Conservation (phyloP, 1,140 invertebrate species). For the Drosophila persimilis region DNA sequence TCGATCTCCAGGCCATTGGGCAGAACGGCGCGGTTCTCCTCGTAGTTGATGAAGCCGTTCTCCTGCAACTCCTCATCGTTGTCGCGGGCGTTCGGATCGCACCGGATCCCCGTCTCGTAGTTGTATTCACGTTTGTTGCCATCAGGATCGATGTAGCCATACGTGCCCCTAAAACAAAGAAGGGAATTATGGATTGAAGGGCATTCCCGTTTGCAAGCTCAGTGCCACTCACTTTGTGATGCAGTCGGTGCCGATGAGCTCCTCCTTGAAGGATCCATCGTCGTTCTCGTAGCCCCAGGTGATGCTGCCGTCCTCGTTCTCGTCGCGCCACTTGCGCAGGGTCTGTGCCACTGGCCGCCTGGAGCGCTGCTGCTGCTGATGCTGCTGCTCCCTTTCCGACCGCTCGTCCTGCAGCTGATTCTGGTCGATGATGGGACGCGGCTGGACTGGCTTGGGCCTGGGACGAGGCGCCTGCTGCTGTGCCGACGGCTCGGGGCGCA, state of each 20-base stretch:
- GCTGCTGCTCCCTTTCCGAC: slow-evolving; percentile 32
- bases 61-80: slow-evolving; percentile 86
- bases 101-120: slow-evolving; percentile 88
- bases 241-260: slow-evolving; percentile 91
- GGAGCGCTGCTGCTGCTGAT: slow-evolving; percentile 61
- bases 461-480: slow-evolving; percentile 50
- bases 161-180: slow-evolving; percentile 86
- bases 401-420: slow-evolving; percentile 71
- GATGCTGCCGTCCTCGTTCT: slow-evolving; percentile 91
- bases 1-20: slow-evolving; percentile 88
- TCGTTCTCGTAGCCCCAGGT: slow-evolving; percentile 94
- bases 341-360: slow-evolving; percentile 87
- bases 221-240: slow-evolving; percentile 85
- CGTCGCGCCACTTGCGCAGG: slow-evolving; percentile 89
- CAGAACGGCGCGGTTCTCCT: slow-evolving; percentile 88
- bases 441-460: slow-evolving; percentile 68
- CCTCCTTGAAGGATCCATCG: slow-evolving; percentile 88
- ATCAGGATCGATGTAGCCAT: slow-evolving; percentile 92
- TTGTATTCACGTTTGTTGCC: slow-evolving; percentile 89
- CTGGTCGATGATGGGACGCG: slow-evolving; percentile 72
- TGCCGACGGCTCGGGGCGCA: slow-evolving; percentile 58
- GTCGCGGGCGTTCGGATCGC: slow-evolving; percentile 86
- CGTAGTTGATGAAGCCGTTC: slow-evolving; percentile 88
- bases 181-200: not conserved
- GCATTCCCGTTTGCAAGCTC: not conserved